Evolutionary conservation across 2,888 invertebrate genomes (phyloP), one percentile per base, ranked within the genome.

Genomic region (Litoditis marina): DNA sequence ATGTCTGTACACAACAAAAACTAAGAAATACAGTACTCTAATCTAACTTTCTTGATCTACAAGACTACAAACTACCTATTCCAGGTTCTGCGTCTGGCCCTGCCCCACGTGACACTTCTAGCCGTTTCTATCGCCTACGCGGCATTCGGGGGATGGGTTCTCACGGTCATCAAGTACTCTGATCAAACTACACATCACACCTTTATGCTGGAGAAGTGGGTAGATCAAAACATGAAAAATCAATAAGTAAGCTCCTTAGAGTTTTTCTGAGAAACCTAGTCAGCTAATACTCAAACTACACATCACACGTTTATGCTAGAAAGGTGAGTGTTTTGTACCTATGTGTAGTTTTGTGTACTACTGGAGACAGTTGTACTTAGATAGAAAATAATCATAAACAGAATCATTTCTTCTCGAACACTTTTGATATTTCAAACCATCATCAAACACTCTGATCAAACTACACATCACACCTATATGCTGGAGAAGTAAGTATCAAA

Each of bases 81-180:
- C 25, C 49, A 79, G 78, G 79, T 81, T n/a, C 76, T 81, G 31
- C 76, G 79, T 5, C 68, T 80, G 16, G 79, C 81, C 8, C 74
- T 81, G n/a, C 81, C 81, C 2, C 81, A 81, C 61, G 76, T 81
- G 54, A 76, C 76, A 2, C 71, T 81, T 28, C 69, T 81, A 22
- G 52, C 77, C n/a, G 74, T 81, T 11, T 81, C 80, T 5, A 64
- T 79, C 13, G 31, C 66, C 28, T 81, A 81, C 59, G 80, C 79
- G n/a, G 60, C 77, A 22, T 65, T 74, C 28, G 80, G 80, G 16
- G 73, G 77, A 50, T 74, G 74, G 73, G 71, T 80, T 60, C 60
- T 80, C 44, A 78, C 78, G 22, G 42, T 68, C 22, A 75, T 78
- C 54, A 76, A 77, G 31, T 76, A 74, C 59, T 69, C 68, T 49